These are phyloP conservation scores for Meriones psammophilus DNA, from an alignment of 2,797 vertebrate species.

Conservation along the genomic window DNA sequence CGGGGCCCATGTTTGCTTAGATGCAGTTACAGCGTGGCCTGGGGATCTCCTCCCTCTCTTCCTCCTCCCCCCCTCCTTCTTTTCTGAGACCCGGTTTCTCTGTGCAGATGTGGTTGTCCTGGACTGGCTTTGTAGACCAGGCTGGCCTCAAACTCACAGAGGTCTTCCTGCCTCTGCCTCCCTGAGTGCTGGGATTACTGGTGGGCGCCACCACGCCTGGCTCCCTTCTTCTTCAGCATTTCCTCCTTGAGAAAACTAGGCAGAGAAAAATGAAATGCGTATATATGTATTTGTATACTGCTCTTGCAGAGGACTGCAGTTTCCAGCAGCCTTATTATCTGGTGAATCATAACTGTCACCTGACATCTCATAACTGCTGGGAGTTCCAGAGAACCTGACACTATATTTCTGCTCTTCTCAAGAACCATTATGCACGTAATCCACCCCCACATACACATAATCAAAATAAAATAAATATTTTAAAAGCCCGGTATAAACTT, in stretches of 20 bases:
- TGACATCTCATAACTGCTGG: too few relatives aligned
- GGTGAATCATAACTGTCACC: too few relatives aligned
- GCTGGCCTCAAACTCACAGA: too few relatives aligned
- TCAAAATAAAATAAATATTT: not conserved
- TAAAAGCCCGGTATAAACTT: not conserved
- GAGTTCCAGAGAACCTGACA: not conserved
- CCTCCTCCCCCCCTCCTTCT: too few relatives aligned
- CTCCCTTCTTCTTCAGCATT: not conserved
- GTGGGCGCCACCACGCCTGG: too few relatives aligned
- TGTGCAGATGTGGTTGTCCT: too few relatives aligned
- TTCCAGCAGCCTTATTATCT: not conserved
- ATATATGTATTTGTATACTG: not conserved
- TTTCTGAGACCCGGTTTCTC: too few relatives aligned
- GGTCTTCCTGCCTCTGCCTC: too few relatives aligned
- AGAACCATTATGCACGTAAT: not conserved
- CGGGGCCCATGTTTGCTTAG: not conserved
- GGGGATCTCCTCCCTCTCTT: too few relatives aligned
- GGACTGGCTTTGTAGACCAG: too few relatives aligned
- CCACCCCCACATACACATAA: not conserved
- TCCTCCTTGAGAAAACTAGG: not conserved
- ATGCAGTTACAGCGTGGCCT: not conserved
- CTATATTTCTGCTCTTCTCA: not conserved
- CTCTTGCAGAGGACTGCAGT: not conserved
- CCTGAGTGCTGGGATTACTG: too few relatives aligned
- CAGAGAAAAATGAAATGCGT: not conserved